A percentile compares a stretch with the other conserved stretches of the same genome.
These are phyloP conservation scores for Ips typographus DNA, from an alignment of 1,140 invertebrate genomes.

Conservation along the genomic window DNA sequence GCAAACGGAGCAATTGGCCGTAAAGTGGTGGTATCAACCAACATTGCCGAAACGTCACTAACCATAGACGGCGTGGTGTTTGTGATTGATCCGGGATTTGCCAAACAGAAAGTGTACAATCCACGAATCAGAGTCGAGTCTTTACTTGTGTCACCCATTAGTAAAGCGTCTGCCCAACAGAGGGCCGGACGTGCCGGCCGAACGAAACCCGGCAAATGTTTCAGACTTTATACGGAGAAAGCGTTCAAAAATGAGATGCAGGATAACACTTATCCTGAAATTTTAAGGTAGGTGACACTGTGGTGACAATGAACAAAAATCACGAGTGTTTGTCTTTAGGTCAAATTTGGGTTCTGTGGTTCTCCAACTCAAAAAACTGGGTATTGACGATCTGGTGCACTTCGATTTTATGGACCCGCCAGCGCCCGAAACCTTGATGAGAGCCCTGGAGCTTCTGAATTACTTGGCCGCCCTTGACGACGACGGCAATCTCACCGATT, in stretches of 20 bases:
- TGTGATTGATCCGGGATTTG: conserved; percentile 99
- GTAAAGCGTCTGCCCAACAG: conserved; percentile 99
- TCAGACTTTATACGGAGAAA: conserved; percentile 97
- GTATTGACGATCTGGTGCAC: conserved; percentile 98
- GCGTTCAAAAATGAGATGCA: conserved; percentile 99
- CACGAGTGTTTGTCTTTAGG: conserved; percentile 25
- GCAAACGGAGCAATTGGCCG: conserved; percentile 92
- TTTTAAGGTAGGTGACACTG: conserved; percentile 63
- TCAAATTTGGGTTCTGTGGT: conserved; percentile 97
- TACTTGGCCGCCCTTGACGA: conserved; percentile 97
- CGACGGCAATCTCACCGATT: conserved; percentile 92
- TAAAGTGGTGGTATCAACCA: conserved; percentile 97
- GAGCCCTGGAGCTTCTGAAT: conserved; percentile 96
- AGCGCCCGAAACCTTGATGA: conserved; percentile 99
- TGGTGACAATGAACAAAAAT: no score
- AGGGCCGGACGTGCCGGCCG: conserved; percentile 95
- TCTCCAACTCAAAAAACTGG: conserved; percentile 96
- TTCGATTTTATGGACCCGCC: conserved; percentile 99
- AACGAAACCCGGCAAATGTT: conserved; percentile 97
- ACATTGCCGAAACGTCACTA: conserved; percentile 98
- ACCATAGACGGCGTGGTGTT: conserved; percentile 99
- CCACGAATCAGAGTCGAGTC: conserved; percentile 97
- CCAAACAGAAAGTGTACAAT: conserved; percentile 99
- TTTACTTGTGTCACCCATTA: conserved; percentile 95
- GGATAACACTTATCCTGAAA: conserved; percentile 99